Base-by-base conservation (phyloP, 2,888 invertebrate genomes). In the Halictus quadricinctus region DNA sequence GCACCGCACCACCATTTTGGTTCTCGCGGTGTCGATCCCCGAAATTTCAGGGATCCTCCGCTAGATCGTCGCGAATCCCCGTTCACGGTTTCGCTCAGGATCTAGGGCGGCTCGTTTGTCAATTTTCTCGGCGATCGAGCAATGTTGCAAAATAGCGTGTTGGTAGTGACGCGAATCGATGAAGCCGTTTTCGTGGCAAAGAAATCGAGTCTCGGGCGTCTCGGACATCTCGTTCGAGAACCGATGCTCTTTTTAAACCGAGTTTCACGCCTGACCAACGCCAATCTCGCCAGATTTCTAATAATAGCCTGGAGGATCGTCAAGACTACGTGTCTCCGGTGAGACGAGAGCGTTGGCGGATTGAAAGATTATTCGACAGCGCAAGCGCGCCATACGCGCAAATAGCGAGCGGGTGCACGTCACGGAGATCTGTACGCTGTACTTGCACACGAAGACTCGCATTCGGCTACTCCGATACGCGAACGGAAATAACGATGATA, bases 371-470 rank as follows among this genome's bases (percentile, higher is more conserved):
- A 79, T 82, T 82, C 76, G 81, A 90, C 58, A 69, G 90, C 89
- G 89, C 89, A 90, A 80, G 89, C 90, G 90, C 89, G 79, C 64
- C 81, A 81, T 81, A 90, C 83, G 90, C 88, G 88, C 86, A 90
- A 90, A 87, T 88, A 89, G 87, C 88, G 69, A 86, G 78, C 87
- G 82, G 85, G 66, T 88, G 86, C 86, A 88, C 88, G 84, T 84
- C 81, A 84, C 89, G 88, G 90, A 90, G 90, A 90, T 89, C 89
- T 90, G 89, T 90, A 90, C 89, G 84, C 83, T 88, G 89, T 85
- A 89, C 90, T 90, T 90, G 90, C 90, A 90, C 84, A 90, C 88
- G 90, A 90, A 90, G 89, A 85, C 90, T 89, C 90, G 85, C 66
- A 82, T 81, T 80, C 83, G 83, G 86, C 86, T 83, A 70, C 87